These are phyloP conservation scores for Balaeniceps rex DNA, from an alignment of 2,113 vertebrate species.

Conservation along the genomic window DNA sequence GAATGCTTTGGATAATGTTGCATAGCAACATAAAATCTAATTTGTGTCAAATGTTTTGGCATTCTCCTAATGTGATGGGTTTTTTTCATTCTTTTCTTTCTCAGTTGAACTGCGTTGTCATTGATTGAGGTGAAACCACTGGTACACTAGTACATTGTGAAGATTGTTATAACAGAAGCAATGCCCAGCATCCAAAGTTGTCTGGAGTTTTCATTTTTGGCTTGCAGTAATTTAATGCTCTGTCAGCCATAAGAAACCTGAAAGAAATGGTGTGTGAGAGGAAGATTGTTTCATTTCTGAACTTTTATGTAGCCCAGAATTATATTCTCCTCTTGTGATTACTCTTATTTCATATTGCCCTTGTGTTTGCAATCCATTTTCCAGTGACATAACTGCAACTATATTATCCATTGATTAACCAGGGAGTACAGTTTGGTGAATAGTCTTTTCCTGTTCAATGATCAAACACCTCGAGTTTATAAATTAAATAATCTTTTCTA, in stretches of 20 bases:
- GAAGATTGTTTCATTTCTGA: not conserved
- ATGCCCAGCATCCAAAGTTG: not conserved
- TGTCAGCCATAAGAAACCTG: not conserved
- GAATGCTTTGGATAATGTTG: conserved; percentile 39
- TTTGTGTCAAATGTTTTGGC: conserved; percentile 36
- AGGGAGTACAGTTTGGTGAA: not conserved
- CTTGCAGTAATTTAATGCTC: not conserved
- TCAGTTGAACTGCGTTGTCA: not conserved
- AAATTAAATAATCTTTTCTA: not conserved
- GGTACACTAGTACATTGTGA: not conserved
- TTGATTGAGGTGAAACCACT: not conserved
- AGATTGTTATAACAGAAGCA: not conserved
- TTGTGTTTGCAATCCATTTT: not conserved
- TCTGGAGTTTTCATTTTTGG: not conserved
- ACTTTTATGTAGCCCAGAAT: not conserved
- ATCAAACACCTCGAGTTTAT: not conserved
- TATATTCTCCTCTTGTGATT: not conserved
- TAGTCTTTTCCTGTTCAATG: not conserved
- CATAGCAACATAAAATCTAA: conserved; percentile 36
- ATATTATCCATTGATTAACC: not conserved
- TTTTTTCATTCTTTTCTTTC: conserved; percentile 9
- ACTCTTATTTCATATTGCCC: not conserved
- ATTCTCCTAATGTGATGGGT: not conserved
- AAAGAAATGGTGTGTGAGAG: not conserved
- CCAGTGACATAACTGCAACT: not conserved